These are phyloP conservation scores for Hoplostethus atlanticus DNA, from an alignment of 2,797 vertebrate species.

Conservation along the genomic window DNA sequence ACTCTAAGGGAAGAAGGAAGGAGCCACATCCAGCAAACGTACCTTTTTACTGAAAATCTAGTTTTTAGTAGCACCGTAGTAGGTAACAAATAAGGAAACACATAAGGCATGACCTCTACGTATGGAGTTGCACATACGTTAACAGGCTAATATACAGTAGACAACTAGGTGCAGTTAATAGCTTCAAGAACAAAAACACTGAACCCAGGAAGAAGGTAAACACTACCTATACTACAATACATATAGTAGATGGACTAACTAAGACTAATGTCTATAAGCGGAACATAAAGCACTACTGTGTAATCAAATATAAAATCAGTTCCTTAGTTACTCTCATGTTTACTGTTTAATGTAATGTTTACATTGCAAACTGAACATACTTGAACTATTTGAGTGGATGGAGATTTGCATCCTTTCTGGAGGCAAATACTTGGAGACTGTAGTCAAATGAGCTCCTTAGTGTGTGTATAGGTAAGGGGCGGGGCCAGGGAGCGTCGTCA, in stretches of 20 bases:
- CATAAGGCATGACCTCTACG: too few species aligned
- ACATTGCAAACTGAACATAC: neutral
- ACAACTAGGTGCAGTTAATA: too few species aligned
- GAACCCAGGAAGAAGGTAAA: neutral
- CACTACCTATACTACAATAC: too few species aligned
- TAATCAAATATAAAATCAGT: neutral
- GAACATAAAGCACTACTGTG: neutral
- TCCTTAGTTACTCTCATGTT: neutral
- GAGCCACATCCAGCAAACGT: neutral
- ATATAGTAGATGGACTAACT: neutral
- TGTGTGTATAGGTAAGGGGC: neutral
- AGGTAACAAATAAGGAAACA: too few species aligned
- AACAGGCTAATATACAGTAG: too few species aligned
- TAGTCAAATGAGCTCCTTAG: conserved; percentile 11
- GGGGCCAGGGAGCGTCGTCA: neutral
- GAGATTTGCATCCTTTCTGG: neutral
- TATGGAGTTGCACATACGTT: too few species aligned
- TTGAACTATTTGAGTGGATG: neutral
- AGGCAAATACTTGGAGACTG: conserved; percentile 5
- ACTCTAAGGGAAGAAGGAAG: neutral
- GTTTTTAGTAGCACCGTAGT: too few species aligned
- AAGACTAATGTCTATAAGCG: neutral
- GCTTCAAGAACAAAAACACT: neutral
- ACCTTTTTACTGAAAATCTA: neutral
- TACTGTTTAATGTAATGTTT: neutral